A percentile compares a stretch with the other conserved stretches of the same genome.
Conservation (phyloP, 2,113 vertebrate species). For the Neolamprologus brichardi region DNA sequence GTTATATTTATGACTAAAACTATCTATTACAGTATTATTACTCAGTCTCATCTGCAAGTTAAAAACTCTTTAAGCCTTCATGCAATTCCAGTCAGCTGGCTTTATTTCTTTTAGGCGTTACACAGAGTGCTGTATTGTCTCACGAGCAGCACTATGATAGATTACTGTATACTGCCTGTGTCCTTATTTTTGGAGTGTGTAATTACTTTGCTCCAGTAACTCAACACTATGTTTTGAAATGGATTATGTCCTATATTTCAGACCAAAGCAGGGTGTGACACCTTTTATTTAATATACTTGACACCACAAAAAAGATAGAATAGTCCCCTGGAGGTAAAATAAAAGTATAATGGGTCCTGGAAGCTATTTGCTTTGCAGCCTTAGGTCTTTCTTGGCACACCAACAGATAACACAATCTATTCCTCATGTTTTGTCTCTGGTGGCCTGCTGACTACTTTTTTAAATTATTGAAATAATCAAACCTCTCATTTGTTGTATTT, state of each 20-base stretch:
- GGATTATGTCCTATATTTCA: neutral
- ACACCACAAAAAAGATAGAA: neutral
- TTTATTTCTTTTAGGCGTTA: neutral
- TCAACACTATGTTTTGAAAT: neutral
- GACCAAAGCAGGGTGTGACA: neutral
- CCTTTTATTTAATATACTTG: neutral
- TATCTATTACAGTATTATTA: neutral
- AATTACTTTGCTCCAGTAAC: conserved; percentile 12
- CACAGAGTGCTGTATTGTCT: neutral
- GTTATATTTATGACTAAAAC: neutral
- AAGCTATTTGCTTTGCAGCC: neutral
- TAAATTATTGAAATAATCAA: neutral
- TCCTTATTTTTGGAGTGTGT: neutral
- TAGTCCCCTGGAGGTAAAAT: neutral
- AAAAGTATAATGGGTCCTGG: neutral
- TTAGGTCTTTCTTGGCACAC: neutral
- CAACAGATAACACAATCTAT: neutral
- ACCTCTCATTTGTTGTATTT: neutral
- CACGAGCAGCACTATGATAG: neutral
- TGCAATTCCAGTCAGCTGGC: neutral
- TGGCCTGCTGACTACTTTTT: neutral
- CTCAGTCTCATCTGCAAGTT: neutral
- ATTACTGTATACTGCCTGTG: neutral
- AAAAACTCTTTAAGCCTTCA: neutral
- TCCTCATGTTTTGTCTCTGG: neutral